Evolutionary conservation across 2,888 invertebrate species (phyloP).

Genomic region (Drosophila falleni): DNA sequence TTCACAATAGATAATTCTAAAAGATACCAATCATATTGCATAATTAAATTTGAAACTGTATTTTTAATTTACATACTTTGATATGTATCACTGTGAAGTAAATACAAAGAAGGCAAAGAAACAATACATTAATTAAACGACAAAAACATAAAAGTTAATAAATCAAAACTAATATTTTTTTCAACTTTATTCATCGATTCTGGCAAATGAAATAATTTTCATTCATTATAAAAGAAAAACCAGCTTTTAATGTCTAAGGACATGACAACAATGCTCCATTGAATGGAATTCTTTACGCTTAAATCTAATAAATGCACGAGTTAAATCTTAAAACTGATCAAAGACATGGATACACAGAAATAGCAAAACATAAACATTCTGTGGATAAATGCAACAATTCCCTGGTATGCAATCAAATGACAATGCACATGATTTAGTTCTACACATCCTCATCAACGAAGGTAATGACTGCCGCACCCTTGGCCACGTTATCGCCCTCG

Average conservation of each 20-base stretch:
- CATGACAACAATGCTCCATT: constrained; percentile 59
- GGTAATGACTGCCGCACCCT: constrained; percentile 88
- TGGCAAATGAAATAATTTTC: constrained; percentile 8
- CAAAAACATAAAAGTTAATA: constrained; percentile 37
- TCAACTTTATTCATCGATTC: constrained; percentile 12
- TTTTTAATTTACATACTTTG: constrained; percentile 51
- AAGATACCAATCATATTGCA: constrained; percentile 22
- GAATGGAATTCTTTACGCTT: constrained; percentile 61
- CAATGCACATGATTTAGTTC: constrained; percentile 30
- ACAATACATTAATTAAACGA: constrained; percentile 50
- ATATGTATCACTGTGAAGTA: constrained; percentile 46
- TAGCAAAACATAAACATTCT: constrained; percentile 26
- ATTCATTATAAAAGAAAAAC: background rate
- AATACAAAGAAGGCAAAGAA: constrained; percentile 28
- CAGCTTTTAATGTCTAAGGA: constrained; percentile 50
- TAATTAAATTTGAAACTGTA: constrained; percentile 44
- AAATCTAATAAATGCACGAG: constrained; percentile 77
- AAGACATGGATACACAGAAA: constrained; percentile 28
- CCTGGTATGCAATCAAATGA: constrained; percentile 50
- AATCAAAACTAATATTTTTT: constrained; percentile 40
- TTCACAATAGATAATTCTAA: constrained; percentile 42
- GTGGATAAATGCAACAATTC: constrained; percentile 77
- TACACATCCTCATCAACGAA: constrained; percentile 85
- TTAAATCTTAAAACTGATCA: constrained; percentile 36
- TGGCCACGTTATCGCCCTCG: constrained; percentile 93